phyloP scores from a whole-genome alignment of 2,888 invertebrate species.

The Tetragnatha montana region DNA sequence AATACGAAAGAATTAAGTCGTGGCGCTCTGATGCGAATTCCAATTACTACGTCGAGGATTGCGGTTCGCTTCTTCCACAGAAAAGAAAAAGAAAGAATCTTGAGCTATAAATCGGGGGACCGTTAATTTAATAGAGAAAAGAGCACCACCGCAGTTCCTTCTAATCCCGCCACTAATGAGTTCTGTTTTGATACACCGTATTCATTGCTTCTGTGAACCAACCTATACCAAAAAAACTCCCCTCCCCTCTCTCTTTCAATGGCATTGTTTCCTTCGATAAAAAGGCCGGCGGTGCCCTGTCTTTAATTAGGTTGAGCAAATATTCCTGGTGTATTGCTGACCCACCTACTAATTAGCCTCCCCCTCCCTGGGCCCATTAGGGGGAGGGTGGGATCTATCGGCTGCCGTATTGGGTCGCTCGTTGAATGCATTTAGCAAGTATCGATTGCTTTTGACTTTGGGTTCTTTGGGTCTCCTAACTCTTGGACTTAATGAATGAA shows the following conservation, averaged over 20 bases:
- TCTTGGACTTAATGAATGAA: too few species aligned
- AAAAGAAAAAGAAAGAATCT: background rate
- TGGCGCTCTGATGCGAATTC: too few species aligned
- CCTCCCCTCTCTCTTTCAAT: background rate
- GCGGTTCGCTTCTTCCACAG: background rate
- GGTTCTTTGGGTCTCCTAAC: too few species aligned
- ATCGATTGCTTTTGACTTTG: too few species aligned
- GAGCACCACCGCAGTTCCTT: background rate
- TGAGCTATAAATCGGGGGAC: background rate
- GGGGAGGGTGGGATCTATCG: too few species aligned
- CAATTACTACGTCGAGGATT: too few species aligned
- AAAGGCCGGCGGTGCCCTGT: background rate
- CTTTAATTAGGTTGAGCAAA: constrained; percentile 16
- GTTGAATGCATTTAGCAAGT: too few species aligned
- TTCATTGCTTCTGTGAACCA: background rate
- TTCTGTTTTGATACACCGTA: background rate
- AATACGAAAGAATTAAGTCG: too few species aligned
- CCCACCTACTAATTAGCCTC: constrained; percentile 2
- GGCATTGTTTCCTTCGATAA: constrained; percentile 11
- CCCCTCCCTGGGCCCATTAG: background rate
- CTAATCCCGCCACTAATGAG: constrained; percentile 14
- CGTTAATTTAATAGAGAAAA: background rate
- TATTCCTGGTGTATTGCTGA: background rate
- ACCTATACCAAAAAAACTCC: constrained; percentile 15
- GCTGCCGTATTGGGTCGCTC: too few species aligned